Evolutionary conservation across 2,113 vertebrate species (phyloP).

Genomic region (Micromys minutus): DNA sequence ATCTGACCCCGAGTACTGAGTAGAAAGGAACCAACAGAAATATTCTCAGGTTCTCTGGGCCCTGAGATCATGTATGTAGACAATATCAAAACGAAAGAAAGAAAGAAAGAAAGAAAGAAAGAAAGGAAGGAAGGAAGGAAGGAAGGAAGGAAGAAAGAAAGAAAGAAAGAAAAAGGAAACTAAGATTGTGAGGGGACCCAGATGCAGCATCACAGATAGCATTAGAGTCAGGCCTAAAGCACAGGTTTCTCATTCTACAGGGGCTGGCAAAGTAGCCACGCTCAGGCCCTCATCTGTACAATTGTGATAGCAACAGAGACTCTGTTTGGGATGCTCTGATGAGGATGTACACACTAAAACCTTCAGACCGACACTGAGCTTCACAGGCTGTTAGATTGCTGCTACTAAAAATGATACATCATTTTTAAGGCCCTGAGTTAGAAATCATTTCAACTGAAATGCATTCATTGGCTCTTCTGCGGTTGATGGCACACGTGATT

Average conservation of each 20-base stretch:
- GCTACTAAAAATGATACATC: not conserved
- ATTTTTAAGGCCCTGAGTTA: not conserved
- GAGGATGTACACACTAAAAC: not conserved
- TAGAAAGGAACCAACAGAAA: not conserved
- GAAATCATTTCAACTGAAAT: constrained; percentile 45
- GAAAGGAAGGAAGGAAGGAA: too few relatives aligned
- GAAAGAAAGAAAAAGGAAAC: too few relatives aligned
- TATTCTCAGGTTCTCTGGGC: not conserved
- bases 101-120: too few relatives aligned
- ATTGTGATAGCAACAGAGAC: not conserved
- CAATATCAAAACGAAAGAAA: not conserved
- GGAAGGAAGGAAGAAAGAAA: too few relatives aligned
- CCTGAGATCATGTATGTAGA: not conserved
- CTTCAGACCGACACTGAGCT: not conserved
- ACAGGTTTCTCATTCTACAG: not conserved
- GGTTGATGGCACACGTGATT: not conserved
- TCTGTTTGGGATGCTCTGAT: not conserved
- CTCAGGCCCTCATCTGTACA: not conserved
- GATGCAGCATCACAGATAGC: not conserved
- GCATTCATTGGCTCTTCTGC: not conserved
- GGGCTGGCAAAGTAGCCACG: not conserved
- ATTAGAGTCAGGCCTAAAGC: too few relatives aligned
- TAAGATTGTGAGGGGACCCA: not conserved
- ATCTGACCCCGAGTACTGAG: not conserved
- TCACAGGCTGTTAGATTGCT: constrained; percentile 4